Percentiles rank a stretch among this genome's conserved stretches.
These are phyloP conservation scores for Thalassarche chlororhynchos DNA, from an alignment of 2,113 vertebrate species.

Conservation along the genomic window DNA sequence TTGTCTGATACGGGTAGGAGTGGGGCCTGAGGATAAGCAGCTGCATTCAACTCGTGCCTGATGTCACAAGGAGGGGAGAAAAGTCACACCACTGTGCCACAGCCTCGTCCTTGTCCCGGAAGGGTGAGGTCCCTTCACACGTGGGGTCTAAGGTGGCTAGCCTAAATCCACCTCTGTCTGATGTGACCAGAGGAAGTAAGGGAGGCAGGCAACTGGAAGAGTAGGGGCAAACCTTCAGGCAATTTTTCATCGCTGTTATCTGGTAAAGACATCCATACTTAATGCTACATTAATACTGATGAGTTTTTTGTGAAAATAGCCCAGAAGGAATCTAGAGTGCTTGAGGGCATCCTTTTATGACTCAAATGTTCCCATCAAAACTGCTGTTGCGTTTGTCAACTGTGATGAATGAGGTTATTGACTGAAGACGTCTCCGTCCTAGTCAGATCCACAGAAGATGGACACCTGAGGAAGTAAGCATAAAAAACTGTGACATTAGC, in stretches of 20 bases:
- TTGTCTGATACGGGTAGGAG: neutral
- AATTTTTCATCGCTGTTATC: neutral
- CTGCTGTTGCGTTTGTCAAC: neutral
- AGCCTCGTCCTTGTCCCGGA: neutral
- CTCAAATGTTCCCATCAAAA: neutral
- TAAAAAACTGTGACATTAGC: neutral
- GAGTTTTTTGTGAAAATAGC: neutral
- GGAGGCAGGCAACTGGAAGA: neutral
- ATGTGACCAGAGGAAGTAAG: neutral
- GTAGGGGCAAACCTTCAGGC: neutral
- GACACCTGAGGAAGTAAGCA: neutral
- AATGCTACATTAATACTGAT: constrained; percentile 26
- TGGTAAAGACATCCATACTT: neutral
- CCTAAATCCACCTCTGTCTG: neutral
- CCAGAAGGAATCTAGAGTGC: neutral
- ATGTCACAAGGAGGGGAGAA: neutral
- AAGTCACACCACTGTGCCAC: neutral
- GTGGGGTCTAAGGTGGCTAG: fast-evolving
- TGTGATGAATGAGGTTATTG: constrained; percentile 11
- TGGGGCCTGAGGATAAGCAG: neutral
- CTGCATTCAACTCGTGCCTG: neutral
- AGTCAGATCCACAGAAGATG: neutral
- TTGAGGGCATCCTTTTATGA: neutral
- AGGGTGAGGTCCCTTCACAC: neutral
- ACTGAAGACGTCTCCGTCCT: neutral